A percentile compares a stretch with the other conserved stretches of the same genome.
Evolutionary conservation across 2,888 invertebrate genomes (phyloP).

Genomic region (Andrena haemorrhoa): DNA sequence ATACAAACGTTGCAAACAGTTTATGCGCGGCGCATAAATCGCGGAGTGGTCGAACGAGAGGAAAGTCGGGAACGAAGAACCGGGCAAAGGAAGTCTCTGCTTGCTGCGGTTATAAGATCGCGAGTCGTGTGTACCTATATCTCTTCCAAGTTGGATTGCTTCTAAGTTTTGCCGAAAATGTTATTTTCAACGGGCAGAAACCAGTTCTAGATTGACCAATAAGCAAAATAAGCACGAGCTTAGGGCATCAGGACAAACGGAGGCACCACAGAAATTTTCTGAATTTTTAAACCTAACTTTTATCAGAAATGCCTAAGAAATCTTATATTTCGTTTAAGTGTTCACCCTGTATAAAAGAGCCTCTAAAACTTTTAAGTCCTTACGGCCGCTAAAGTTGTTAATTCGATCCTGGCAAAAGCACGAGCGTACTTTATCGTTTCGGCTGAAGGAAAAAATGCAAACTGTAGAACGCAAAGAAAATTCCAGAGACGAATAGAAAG

Average conservation of each 20-base stretch:
- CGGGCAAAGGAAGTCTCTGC: constrained; percentile 31
- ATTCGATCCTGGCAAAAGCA: neutral
- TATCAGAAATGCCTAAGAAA: too few relatives aligned
- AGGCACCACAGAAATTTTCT: too few relatives aligned
- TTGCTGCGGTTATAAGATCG: constrained; percentile 36
- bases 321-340: too few relatives aligned
- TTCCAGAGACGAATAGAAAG: too few relatives aligned
- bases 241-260: too few relatives aligned
- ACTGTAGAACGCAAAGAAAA: neutral
- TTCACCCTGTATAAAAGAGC: too few relatives aligned
- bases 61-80: constrained; percentile 12
- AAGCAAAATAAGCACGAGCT: too few relatives aligned
- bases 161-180: constrained; percentile 53
- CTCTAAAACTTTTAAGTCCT: too few relatives aligned
- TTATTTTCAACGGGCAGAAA: constrained; percentile 41
- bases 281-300: too few relatives aligned
- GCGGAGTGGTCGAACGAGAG: constrained; percentile 31
- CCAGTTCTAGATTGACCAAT: too few relatives aligned
- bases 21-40: constrained; percentile 68
- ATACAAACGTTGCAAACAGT: constrained; percentile 59
- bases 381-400: too few relatives aligned
- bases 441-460: neutral
- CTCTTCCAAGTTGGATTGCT: constrained; percentile 62
- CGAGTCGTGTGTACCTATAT: constrained; percentile 24
- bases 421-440: neutral